phyloP scores from a whole-genome alignment of 2,888 invertebrate species.

The Tiphia femorata region DNA sequence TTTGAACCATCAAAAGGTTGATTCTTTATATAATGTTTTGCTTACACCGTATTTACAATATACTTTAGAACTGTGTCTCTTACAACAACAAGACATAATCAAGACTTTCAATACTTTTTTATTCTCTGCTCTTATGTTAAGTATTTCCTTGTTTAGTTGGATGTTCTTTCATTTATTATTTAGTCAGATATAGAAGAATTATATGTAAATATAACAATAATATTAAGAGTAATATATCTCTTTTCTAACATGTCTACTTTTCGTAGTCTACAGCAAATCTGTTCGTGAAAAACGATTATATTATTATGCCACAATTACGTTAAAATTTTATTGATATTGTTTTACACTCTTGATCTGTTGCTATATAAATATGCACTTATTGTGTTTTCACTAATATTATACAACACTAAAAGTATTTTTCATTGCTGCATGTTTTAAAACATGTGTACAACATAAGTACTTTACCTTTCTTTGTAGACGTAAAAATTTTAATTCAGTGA shows the following conservation, averaged over 20 bases:
- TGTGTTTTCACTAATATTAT: too few species aligned
- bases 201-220: slow-evolving; percentile 21
- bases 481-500: not conserved
- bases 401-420: too few species aligned
- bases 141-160: slow-evolving; percentile 31
- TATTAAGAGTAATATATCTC: slow-evolving; percentile 55
- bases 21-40: slow-evolving; percentile 39
- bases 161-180: slow-evolving; percentile 34
- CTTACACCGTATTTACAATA: slow-evolving; percentile 23
- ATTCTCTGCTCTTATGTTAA: slow-evolving; percentile 29
- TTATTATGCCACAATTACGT: slow-evolving; percentile 19
- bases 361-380: too few species aligned
- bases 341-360: too few species aligned
- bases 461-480: too few species aligned
- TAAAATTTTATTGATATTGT: slow-evolving; percentile 21
- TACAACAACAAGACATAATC: too few species aligned
- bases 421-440: too few species aligned
- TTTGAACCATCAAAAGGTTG: slow-evolving; percentile 43
- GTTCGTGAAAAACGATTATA: slow-evolving; percentile 2
- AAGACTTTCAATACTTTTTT: too few species aligned
- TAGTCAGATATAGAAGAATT: slow-evolving; percentile 19
- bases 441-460: too few species aligned
- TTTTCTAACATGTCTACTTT: slow-evolving; percentile 53
- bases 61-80: slow-evolving; percentile 18
- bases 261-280: slow-evolving; percentile 19